Conservation (phyloP, 2,113 vertebrate species). For the Pangasianodon hypophthalmus region DNA sequence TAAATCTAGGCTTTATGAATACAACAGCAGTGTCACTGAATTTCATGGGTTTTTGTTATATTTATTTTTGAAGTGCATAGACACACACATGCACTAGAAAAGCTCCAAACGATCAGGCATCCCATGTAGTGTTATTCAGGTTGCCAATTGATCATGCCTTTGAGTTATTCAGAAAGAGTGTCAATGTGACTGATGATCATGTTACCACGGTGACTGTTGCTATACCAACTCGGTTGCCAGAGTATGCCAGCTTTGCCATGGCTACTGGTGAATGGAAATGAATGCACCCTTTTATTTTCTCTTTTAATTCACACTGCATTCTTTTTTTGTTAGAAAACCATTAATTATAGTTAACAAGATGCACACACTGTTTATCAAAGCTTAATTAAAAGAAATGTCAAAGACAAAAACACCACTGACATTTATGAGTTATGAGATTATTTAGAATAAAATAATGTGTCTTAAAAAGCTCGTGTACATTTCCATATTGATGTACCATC, state of each 20-base stretch:
- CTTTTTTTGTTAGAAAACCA: slow-evolving; percentile 21
- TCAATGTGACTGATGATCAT: slow-evolving; percentile 41
- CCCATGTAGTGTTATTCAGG: background rate
- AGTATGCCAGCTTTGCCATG: slow-evolving; percentile 1
- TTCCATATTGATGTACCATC: background rate
- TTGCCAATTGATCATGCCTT: slow-evolving; percentile 11
- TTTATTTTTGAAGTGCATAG: background rate
- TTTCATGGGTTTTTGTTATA: background rate
- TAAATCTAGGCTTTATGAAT: background rate
- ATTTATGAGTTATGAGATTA: background rate
- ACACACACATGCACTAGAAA: background rate
- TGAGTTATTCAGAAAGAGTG: slow-evolving; percentile 15
- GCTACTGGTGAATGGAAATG: slow-evolving; percentile 39
- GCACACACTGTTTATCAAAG: background rate
- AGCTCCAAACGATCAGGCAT: background rate
- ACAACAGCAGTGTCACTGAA: background rate
- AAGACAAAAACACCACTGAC: background rate
- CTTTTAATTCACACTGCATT: slow-evolving; percentile 11
- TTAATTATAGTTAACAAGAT: slow-evolving; percentile 23
- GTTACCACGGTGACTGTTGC: slow-evolving; percentile 52
- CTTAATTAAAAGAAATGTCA: background rate
- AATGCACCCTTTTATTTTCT: slow-evolving; percentile 40
- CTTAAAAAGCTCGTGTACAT: background rate
- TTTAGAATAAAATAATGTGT: background rate
- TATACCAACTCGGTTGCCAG: slow-evolving; percentile 45